Evolutionary conservation across 2,888 invertebrate genomes (phyloP).

Genomic region (Cheilosia grossa): DNA sequence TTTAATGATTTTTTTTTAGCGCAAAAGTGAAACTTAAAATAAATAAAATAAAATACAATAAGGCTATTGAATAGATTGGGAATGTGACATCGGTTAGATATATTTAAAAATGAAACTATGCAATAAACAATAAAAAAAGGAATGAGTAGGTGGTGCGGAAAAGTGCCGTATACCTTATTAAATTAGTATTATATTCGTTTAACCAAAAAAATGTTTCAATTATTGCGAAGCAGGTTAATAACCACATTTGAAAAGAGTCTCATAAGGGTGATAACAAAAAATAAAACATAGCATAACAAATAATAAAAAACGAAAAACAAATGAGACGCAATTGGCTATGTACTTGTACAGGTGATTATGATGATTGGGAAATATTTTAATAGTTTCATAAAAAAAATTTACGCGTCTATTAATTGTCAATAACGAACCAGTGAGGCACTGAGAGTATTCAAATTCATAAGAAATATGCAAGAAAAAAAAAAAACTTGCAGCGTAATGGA

Average conservation of each 20-base stretch:
- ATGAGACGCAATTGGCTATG: conserved; percentile 13
- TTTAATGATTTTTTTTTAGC: conserved; percentile 11
- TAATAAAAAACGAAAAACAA: conserved; percentile 15
- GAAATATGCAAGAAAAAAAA: too few species aligned
- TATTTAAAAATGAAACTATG: conserved; percentile 8
- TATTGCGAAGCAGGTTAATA: conserved; percentile 38
- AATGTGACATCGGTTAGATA: conserved; percentile 18
- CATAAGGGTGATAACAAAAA: conserved; percentile 31
- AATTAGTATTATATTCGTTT: conserved; percentile 37
- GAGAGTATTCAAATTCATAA: too few species aligned
- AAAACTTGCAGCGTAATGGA: too few species aligned
- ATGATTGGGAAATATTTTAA: conserved; percentile 1
- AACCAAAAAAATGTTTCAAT: conserved; percentile 26
- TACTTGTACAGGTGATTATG: conserved; percentile 25
- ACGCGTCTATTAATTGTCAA: background rate
- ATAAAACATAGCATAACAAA: conserved; percentile 4
- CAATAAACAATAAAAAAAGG: conserved; percentile 13
- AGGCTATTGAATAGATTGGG: conserved; percentile 19
- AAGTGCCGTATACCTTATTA: conserved; percentile 49
- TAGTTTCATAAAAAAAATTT: conserved; percentile 3
- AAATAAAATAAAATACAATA: conserved; percentile 3
- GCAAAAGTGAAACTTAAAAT: conserved; percentile 14
- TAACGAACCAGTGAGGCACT: background rate
- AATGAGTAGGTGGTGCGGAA: conserved; percentile 50
- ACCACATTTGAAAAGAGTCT: conserved; percentile 72